Base-by-base conservation (phyloP, 2,113 vertebrate genomes). In the Phainopepla nitens region DNA sequence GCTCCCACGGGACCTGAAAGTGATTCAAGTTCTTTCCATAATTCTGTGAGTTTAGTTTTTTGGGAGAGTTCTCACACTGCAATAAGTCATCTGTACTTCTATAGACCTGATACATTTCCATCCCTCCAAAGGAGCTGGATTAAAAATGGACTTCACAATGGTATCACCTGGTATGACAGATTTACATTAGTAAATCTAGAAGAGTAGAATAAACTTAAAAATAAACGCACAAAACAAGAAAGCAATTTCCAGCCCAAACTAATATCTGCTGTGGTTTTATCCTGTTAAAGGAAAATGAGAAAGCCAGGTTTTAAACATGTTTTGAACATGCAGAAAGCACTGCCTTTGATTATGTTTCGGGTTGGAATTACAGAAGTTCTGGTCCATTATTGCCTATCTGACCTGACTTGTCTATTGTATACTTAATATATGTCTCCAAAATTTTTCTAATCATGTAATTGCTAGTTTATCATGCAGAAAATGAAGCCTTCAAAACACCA, bases 371-470 rank as follows among this genome's bases (percentile, higher is more conserved):
- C 41, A 53, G 83, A 92, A 97, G n/a, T 87, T 80, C 64, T 95
- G 70, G 62, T 95, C 62, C 86, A 66, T 96, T 97, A 96, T 90
- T 97, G 92, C 61, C 91, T 6, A 14, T 71, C 56, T 87, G 92
- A 96, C 82, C 80, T 83, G 90, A 90, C 94, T 97, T 78, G 73
- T 93, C 80, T 96, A 94, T 92, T 96, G 61, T 91, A 44, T 89
- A 95, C 69, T 94, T 96, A 96, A 96, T 94, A 94, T 54, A 85
- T 91, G 71, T 90, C 95, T 96, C 79, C 86, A 90, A 94, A 92
- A 65, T 96, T 92, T 95, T 93, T 93, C 77, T 97, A 93, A 98
- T 97, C 70, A 94, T 92, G 61, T 96, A 98, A 97, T 97, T 98
- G 82, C 89, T 96, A 93, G 87, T 96, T 97, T 95, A 96, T 96